Evolutionary conservation across 2,797 vertebrate genomes (phyloP).

Genomic region (Dromococcyx pavoninus): DNA sequence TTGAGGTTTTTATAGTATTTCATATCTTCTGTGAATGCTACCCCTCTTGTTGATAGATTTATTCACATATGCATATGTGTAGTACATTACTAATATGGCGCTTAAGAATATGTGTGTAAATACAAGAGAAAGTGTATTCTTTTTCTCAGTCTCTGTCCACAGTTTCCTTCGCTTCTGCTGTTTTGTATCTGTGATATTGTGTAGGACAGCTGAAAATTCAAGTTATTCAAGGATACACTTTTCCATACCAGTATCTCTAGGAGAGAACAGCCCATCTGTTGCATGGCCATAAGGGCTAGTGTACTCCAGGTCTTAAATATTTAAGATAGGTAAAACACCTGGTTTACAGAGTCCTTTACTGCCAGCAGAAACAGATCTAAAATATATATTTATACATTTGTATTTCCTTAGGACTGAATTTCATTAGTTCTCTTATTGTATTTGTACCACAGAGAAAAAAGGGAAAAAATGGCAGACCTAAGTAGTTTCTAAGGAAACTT

Average conservation of each 20-base stretch:
- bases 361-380: not conserved
- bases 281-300: not conserved
- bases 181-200: not conserved
- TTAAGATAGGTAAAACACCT: not conserved
- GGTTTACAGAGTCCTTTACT: not conserved
- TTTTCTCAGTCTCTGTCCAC: not conserved
- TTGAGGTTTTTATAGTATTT: not conserved
- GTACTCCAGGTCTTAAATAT: not conserved
- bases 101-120: not conserved
- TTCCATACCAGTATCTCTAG: not conserved
- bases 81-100: not conserved
- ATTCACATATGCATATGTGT: rapidly evolving
- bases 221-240: not conserved
- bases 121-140: not conserved
- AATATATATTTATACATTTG: not conserved
- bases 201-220: not conserved
- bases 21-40: not conserved
- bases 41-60: not conserved
- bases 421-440: not conserved
- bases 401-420: not conserved
- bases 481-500: not conserved
- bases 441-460: not conserved
- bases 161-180: not conserved
- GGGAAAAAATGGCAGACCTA: not conserved
- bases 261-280: not conserved